These are phyloP conservation scores for Patella ulyssiponensis DNA, from an alignment of 2,888 invertebrate genomes.

Conservation along the genomic window DNA sequence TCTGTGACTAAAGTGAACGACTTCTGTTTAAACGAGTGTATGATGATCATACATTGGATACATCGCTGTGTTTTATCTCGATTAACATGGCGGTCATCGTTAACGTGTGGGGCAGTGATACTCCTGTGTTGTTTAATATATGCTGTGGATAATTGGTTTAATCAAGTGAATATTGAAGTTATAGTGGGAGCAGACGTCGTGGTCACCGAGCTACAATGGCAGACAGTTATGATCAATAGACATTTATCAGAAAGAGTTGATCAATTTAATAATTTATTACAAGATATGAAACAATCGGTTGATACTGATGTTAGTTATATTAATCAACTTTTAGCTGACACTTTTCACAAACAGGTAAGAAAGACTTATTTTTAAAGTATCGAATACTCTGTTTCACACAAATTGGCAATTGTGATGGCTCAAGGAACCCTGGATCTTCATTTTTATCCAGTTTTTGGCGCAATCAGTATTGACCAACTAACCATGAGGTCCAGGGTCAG, in stretches of 20 bases:
- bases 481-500: no score
- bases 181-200: constrained; percentile 42
- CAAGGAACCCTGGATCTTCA: no score
- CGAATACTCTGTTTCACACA: no score
- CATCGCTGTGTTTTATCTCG: constrained; percentile 33
- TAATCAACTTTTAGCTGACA: constrained; percentile 47
- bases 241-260: constrained; percentile 50
- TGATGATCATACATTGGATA: constrained; percentile 18
- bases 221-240: constrained; percentile 49
- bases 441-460: no score
- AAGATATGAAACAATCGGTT: constrained; percentile 42
- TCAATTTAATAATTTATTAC: constrained; percentile 56
- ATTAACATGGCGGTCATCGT: constrained; percentile 34
- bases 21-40: neutral
- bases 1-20: neutral
- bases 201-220: constrained; percentile 39
- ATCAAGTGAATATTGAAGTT: constrained; percentile 35
- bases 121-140: constrained; percentile 40
- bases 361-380: no score
- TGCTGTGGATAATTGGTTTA: constrained; percentile 39
- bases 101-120: constrained; percentile 8
- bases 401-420: no score
- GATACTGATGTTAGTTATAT: constrained; percentile 46
- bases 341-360: constrained; percentile 52
- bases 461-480: no score